Conservation (phyloP, 2,113 vertebrate species). For the Hemiprocne comata region DNA sequence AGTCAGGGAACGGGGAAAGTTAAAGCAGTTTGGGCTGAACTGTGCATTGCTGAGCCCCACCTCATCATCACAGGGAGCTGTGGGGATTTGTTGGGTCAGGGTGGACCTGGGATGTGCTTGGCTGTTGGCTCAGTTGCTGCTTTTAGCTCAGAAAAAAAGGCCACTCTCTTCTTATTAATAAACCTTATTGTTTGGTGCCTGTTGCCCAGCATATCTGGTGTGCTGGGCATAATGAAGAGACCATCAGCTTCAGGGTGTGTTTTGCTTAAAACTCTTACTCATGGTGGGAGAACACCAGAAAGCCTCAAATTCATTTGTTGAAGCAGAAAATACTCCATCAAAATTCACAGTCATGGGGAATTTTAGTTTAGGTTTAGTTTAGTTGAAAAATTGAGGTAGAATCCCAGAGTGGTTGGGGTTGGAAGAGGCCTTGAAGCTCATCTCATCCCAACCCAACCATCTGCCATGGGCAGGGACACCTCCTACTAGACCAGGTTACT, state of each 20-base stretch:
- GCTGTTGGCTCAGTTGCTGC: not conserved
- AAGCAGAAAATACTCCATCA: not conserved
- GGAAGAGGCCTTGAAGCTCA: no score
- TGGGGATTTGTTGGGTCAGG: not conserved
- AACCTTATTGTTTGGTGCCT: accelerated
- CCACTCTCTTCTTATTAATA: not conserved
- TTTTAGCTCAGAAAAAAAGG: not conserved
- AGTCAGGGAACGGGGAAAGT: not conserved
- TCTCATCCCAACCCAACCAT: no score
- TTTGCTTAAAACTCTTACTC: not conserved
- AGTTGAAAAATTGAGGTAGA: not conserved
- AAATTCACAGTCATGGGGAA: not conserved
- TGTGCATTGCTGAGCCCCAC: not conserved
- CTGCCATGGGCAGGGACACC: no score
- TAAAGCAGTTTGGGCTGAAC: not conserved
- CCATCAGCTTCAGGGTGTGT: not conserved
- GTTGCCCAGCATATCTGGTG: accelerated
- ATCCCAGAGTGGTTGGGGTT: no score
- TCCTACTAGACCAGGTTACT: no score
- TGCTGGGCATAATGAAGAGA: not conserved
- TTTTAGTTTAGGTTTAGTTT: not conserved
- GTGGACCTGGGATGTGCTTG: not conserved
- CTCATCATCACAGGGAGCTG: not conserved
- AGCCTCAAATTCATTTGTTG: not conserved
- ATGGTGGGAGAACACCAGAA: not conserved